phyloP scores from a whole-genome alignment of 1,140 invertebrate species.

The Calephelis nemesis region DNA sequence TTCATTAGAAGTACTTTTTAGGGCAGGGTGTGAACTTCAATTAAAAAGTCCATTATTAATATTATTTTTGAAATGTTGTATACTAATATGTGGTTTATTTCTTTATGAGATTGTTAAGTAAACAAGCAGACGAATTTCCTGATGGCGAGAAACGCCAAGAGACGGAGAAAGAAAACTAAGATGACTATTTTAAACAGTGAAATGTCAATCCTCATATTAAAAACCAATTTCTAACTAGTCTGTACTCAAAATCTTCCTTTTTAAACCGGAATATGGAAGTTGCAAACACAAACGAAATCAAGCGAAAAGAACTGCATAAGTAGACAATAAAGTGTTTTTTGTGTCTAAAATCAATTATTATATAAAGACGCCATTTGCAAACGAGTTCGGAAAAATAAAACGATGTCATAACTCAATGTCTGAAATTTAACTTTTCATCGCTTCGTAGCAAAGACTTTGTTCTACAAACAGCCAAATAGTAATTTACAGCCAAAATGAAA shows the following conservation, averaged over 20 bases:
- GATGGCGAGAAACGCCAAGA: too few relatives aligned
- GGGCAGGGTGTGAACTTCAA: slow-evolving; percentile 8
- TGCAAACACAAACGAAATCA: too few relatives aligned
- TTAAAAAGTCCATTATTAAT: slow-evolving; percentile 9
- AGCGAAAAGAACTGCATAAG: too few relatives aligned
- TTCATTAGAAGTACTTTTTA: slow-evolving; percentile 2
- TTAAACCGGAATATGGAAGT: too few relatives aligned
- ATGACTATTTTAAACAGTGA: too few relatives aligned
- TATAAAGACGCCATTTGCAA: neutral
- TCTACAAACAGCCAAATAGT: slow-evolving; percentile 5
- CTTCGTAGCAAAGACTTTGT: neutral
- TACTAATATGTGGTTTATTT: too few relatives aligned
- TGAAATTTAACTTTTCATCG: slow-evolving; percentile 3
- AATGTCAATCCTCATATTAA: too few relatives aligned
- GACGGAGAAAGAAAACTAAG: too few relatives aligned
- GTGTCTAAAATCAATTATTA: too few relatives aligned
- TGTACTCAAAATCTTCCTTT: too few relatives aligned
- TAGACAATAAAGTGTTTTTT: too few relatives aligned
- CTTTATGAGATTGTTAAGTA: neutral
- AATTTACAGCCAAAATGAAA: slow-evolving; percentile 5
- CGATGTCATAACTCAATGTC: neutral
- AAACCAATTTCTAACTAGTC: too few relatives aligned
- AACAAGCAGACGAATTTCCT: neutral
- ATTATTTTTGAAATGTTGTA: slow-evolving; percentile 1
- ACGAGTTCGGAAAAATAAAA: neutral